Evolutionary conservation across 2,888 invertebrate genomes (phyloP).

Genomic region (Phania funesta): DNA sequence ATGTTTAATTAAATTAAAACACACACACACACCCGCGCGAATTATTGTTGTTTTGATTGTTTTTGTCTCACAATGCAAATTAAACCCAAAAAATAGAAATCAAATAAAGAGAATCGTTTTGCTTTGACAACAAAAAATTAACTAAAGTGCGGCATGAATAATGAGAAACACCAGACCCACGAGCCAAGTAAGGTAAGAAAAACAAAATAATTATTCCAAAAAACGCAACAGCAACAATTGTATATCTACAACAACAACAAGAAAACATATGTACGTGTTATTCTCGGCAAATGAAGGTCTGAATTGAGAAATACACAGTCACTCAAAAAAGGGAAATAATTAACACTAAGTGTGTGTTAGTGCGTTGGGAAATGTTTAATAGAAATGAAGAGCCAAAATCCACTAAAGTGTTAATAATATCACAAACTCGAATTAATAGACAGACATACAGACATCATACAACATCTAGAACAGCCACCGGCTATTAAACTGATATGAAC

Average conservation of each 20-base stretch:
- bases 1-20: constrained; percentile 15
- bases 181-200: constrained; percentile 43
- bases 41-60: constrained; percentile 21
- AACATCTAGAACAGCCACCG: not conserved
- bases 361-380: not conserved
- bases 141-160: constrained; percentile 61
- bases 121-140: constrained; percentile 66
- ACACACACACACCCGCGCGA: constrained; percentile 14
- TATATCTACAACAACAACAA: no score
- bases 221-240: constrained; percentile 26
- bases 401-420: constrained; percentile 49
- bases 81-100: constrained; percentile 24
- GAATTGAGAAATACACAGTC: constrained; percentile 42
- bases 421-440: constrained; percentile 10
- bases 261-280: constrained; percentile 26
- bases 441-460: not conserved
- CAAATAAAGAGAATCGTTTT: constrained; percentile 61
- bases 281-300: constrained; percentile 48
- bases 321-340: not conserved
- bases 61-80: constrained; percentile 23
- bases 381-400: constrained; percentile 43
- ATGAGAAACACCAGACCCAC: constrained; percentile 53
- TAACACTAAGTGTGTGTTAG: not conserved
- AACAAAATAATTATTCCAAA: constrained; percentile 35
- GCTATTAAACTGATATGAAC: constrained; percentile 9